Evolutionary conservation across 2,113 vertebrate genomes (phyloP), one percentile per base, ranked within the genome.

Genomic region (Mesocricetus auratus): DNA sequence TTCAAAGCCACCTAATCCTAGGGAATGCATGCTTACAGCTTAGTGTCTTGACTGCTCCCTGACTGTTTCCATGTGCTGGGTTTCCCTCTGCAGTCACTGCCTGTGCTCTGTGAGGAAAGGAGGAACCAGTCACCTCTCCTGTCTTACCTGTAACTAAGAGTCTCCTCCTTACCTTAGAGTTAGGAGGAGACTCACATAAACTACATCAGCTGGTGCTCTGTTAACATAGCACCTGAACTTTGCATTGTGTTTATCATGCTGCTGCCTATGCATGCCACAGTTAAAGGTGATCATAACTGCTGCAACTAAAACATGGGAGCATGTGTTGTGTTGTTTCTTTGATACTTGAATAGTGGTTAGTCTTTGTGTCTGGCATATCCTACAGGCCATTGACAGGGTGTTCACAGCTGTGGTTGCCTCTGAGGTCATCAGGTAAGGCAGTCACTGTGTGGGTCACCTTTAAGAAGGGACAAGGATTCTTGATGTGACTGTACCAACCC

Each of bases 161-260:
- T n/a, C 21, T n/a, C n/a, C n/a, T n/a, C n/a, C n/a, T n/a, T n/a
- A n/a, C n/a, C n/a, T 26, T 2, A 64, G 53, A 39, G 56, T 33
- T 64, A 68, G 78, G 74, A 69, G 50, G 29, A 56, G 16, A 19
- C 42, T 78, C 26, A 13, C 56, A 36, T 50, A 86, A 62, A n/a
- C 24, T 39, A 0, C 7, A 50, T 31, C 39, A 7, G 7, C 5
- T 8, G 60, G 26, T 19, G 71, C 16, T 22, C 0, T 8, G 6
- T 82, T 42, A 10, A 4, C 45, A 33, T 3, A 64, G 75, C 58
- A 26, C 42, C 53, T 15, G 9, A 42, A n/a, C 24, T 86, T 53
- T 45, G 2, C 0, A 39, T 26, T 58, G 50, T 36, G 62, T 71
- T 66, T 29, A 47, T 42, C 81, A 42, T 3, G 0, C 33, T 53